These are phyloP conservation scores for Busseola fusca DNA, from an alignment of 2,888 invertebrate species.

Conservation along the genomic window DNA sequence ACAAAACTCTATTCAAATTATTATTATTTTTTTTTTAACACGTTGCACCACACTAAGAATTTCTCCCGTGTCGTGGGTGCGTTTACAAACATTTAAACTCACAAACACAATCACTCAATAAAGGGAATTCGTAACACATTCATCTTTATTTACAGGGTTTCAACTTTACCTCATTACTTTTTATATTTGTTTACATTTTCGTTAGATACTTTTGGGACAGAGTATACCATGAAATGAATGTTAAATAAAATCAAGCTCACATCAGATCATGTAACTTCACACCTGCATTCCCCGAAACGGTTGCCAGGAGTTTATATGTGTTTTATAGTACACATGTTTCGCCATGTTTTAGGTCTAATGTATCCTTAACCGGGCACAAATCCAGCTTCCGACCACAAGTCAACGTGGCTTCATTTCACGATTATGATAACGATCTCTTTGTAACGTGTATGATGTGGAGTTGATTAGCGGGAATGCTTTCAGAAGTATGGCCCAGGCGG, in stretches of 20 bases:
- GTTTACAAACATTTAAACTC: no score
- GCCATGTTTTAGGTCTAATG: background rate
- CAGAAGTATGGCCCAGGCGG: slow-evolving; percentile 89
- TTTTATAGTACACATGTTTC: background rate
- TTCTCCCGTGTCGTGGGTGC: no score
- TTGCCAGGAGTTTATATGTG: background rate
- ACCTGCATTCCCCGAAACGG: no score
- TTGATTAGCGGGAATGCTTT: slow-evolving; percentile 57
- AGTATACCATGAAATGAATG: background rate
- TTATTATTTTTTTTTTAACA: no score
- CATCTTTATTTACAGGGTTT: background rate
- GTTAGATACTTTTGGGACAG: background rate
- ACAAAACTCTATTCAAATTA: no score
- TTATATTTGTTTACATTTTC: background rate
- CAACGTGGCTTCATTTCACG: background rate
- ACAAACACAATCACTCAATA: background rate
- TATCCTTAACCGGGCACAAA: background rate
- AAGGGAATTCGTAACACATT: background rate
- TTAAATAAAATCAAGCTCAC: background rate
- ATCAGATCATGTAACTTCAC: background rate
- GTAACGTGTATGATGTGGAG: slow-evolving; percentile 15
- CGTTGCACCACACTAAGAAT: no score
- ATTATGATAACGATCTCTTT: background rate
- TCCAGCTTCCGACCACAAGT: background rate
- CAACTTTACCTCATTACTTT: background rate